Conservation (phyloP, 92 coral and sea anemone genomes). For the Meandrina meandrites region DNA sequence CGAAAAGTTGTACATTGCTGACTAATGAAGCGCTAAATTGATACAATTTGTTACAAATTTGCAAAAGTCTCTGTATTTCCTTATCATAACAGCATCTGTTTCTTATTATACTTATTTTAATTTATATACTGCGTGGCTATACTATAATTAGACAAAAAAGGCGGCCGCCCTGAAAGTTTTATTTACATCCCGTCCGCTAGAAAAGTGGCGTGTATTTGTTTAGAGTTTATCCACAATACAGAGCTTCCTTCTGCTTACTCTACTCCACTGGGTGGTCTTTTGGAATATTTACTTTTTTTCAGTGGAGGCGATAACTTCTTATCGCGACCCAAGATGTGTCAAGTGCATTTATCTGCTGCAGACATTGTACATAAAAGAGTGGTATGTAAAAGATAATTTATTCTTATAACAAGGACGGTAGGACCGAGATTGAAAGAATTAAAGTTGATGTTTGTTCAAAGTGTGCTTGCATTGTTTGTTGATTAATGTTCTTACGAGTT, state of each 20-base stretch:
- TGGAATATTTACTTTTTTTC: not conserved
- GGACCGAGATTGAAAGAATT: not conserved
- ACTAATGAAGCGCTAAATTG: not conserved
- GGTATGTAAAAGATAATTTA: not conserved
- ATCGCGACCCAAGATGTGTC: not conserved
- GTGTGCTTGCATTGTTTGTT: not conserved
- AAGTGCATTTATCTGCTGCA: not conserved
- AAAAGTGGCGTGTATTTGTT: constrained; percentile 16
- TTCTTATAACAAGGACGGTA: not conserved
- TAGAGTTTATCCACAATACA: not conserved
- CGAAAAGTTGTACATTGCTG: not conserved
- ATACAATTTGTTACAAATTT: not conserved
- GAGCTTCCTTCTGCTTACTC: too few species aligned
- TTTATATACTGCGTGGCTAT: not conserved
- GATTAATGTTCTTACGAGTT: not conserved
- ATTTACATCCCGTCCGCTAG: not conserved
- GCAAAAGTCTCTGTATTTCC: not conserved
- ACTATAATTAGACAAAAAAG: not conserved
- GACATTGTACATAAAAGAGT: not conserved
- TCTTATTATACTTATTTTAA: not conserved
- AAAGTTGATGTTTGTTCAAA: not conserved
- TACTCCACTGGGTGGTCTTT: not conserved
- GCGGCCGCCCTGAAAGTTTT: not conserved
- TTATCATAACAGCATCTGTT: not conserved
- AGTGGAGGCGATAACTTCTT: not conserved